Base-by-base conservation (phyloP, 2,888 invertebrate species). In the Trissolcus brochymenae region DNA sequence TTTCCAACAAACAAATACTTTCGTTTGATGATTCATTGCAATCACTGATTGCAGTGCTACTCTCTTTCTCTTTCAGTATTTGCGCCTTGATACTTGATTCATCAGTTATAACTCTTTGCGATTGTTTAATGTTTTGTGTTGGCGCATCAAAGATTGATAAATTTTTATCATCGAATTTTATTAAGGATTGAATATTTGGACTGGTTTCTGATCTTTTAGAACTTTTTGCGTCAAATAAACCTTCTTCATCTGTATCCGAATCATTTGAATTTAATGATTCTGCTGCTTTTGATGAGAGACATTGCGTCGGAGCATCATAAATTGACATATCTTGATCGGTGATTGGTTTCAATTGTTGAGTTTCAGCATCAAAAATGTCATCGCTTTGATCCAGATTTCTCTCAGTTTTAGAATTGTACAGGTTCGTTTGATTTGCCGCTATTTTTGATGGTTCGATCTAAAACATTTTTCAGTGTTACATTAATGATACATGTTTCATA, bases 281-380 rank as follows among this genome's bases (percentile, higher is more conserved):
- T 6, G 9, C n/a, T n/a, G n/a, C n/a, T n/a, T n/a, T 55, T 25
- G 29, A 6, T 14, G 25, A 55, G 29, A 29, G 46, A 4, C 55
- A 40, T 16, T 55, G 55, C 0, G 55, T 55, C 6, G 55, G 55
- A 55, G 55, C 55, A n/a, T 55, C 35, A 16, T 14, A 40, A 16
- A 55, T 35, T 19, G 51, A 51, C 7, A 11, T 9, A 21, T 53
- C n/a, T 9, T 35, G 35, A 2, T 29, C 7, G 14, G 1, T 2
- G 3, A 29, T 1, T 55, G 35, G 25, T 14, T 25, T 11, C n/a
- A 6, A 9, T n/a, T n/a, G n/a, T 14, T 29, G 35, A 55, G 55
- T 25, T 46, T 46, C 46, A 1, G n/a, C 14, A 14, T 46, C 14
- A 4, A 16, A 46, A 46, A 46, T 46, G 16, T 46, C 46, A 1